Evolutionary conservation across 2,113 vertebrate species (phyloP), one percentile per base, ranked within the genome.

Genomic region (Falcunculus frontatus): DNA sequence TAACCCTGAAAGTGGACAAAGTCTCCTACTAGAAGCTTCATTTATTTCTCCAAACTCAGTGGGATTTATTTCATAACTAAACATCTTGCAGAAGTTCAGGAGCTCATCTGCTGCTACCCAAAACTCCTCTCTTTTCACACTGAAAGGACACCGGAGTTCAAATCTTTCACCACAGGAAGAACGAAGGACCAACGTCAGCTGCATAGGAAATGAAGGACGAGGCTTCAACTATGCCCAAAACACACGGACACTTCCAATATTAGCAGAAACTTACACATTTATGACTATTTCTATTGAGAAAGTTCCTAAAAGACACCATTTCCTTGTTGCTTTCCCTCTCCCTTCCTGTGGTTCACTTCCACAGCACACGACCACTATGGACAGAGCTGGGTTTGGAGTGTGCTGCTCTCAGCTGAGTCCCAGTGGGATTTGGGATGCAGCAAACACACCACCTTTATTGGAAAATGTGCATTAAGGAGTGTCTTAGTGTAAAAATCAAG

Each of bases 191-290:
- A 60, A 37, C 13, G 63, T 9, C 52, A 49, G 49, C 67, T 50
- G n/a, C 44, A 74, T 12, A 55, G 25, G 20, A 79, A 55, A 26
- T 1, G 11, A 75, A 57, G 35, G 82, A 75, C 3, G 0, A 35
- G 33, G 62, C 52, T 78, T 70, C 47, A 59, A 3, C 27, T 55
- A 41, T 14, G 17, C 33, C 39, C 64, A 55, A 44, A 89, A 59
- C 19, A 84, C 0, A 0, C 0, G 4, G 69, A 50, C 13, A 2
- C 18, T 59, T 73, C n/a, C 25, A 52, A 39, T 27, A 60, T 33
- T 6, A 92, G 67, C 19, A 53, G 13, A 69, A 47, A 65, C 2
- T 1, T 52, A 35, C 16, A 39, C 13, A 46, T 49, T 85, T 41
- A 33, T 15, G 33, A 63, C 23, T 44, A n/a, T 14, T 92, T 18